Percentiles rank a stretch among this genome's conserved stretches.
These are phyloP conservation scores for Caenorhabditis becei DNA, from an alignment of 2,888 invertebrate genomes.

Conservation along the genomic window DNA sequence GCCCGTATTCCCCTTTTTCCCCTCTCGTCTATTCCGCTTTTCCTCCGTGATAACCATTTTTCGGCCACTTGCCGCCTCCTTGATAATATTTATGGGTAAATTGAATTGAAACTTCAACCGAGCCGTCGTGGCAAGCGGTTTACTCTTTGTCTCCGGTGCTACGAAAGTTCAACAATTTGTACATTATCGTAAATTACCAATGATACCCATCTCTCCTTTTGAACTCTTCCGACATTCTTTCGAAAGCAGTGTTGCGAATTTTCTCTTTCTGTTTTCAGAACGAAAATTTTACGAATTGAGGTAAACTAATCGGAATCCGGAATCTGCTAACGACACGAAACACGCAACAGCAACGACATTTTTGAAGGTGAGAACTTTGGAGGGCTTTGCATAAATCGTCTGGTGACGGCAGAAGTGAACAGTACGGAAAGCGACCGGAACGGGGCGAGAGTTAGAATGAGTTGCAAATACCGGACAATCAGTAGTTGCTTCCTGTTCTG, in stretches of 20 bases:
- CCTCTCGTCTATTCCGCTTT: neutral
- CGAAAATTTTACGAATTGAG: slow-evolving; percentile 20
- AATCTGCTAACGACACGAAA: neutral
- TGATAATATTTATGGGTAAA: slow-evolving; percentile 46
- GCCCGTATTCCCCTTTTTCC: slow-evolving; percentile 10
- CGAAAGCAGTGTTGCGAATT: slow-evolving; percentile 18
- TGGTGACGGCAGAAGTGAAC: neutral
- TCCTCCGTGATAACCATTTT: too few species aligned
- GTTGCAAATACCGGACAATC: too few species aligned
- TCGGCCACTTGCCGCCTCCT: too few species aligned
- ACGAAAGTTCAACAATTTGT: slow-evolving; percentile 27
- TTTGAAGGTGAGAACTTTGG: slow-evolving; percentile 3
- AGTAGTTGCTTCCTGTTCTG: too few species aligned
- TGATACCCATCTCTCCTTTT: slow-evolving; percentile 51
- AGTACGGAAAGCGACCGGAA: too few species aligned
- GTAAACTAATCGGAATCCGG: too few species aligned
- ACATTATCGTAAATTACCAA: slow-evolving; percentile 58
- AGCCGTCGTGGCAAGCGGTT: neutral
- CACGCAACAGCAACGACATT: neutral
- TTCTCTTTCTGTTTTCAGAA: slow-evolving; percentile 34
- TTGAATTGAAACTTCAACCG: slow-evolving; percentile 9
- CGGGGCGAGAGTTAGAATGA: too few species aligned
- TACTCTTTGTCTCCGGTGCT: neutral
- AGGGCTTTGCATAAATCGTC: neutral
- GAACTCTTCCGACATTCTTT: slow-evolving; percentile 34